phyloP scores from a whole-genome alignment of 2,797 vertebrate species.

The Rhinatrema bivittatum region DNA sequence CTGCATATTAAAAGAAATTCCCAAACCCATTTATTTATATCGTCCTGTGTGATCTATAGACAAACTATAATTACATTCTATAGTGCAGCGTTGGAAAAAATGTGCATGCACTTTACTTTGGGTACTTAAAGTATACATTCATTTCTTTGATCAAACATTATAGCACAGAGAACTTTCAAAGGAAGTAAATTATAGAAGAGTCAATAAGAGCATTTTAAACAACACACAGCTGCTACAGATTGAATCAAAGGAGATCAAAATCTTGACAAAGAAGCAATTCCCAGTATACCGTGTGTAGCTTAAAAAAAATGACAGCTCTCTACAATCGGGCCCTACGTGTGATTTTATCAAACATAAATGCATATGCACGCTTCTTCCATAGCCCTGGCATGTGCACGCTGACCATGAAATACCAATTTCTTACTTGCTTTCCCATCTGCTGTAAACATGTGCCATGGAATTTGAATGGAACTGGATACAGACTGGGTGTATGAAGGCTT shows the following conservation, averaged over 20 bases:
- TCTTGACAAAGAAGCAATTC: constrained; percentile 28
- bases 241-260: constrained; percentile 36
- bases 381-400: constrained; percentile 59
- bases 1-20: constrained; percentile 10
- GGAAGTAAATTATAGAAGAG: constrained; percentile 50
- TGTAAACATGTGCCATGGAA: constrained; percentile 59
- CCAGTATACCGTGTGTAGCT: constrained; percentile 8
- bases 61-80: constrained; percentile 58
- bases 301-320: constrained; percentile 6
- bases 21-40: constrained; percentile 28
- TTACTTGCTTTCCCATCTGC: constrained; percentile 57
- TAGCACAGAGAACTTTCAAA: constrained; percentile 51
- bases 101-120: constrained; percentile 38
- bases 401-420: constrained; percentile 58
- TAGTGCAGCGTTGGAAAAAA: constrained; percentile 46
- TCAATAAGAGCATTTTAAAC: constrained; percentile 42
- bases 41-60: constrained; percentile 40
- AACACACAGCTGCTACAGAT: constrained; percentile 37
- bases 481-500: constrained; percentile 10
- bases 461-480: constrained; percentile 39
- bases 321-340: not conserved
- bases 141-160: constrained; percentile 63
- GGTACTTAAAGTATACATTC: constrained; percentile 45
- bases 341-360: constrained; percentile 7
- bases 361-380: constrained; percentile 51